A percentile compares a stretch with the other conserved stretches of the same genome.
Conservation (phyloP, 1,140 invertebrate genomes). For the Semibalanus balanoides region DNA sequence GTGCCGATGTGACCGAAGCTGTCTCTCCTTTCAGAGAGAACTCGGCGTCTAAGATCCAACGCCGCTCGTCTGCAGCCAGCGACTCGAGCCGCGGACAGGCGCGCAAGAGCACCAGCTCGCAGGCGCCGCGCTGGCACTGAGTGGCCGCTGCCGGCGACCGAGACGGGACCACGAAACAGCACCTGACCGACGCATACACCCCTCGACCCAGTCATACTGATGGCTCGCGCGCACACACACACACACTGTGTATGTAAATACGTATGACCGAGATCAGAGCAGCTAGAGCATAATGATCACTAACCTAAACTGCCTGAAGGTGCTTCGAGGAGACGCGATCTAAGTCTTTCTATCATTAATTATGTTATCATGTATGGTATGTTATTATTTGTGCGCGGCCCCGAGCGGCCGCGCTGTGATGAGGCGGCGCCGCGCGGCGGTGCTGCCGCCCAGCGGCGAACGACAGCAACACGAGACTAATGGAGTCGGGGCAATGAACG, state of each 20-base stretch:
- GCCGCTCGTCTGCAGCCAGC: background rate
- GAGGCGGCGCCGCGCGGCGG: too few relatives aligned
- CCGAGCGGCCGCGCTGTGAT: background rate
- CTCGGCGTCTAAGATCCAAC: background rate
- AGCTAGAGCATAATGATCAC: background rate
- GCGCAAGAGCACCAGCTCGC: background rate
- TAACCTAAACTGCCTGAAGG: background rate
- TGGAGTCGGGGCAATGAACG: background rate
- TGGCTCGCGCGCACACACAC: too few relatives aligned
- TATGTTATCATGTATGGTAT: background rate
- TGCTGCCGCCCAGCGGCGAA: background rate
- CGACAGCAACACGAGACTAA: background rate
- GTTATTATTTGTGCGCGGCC: background rate
- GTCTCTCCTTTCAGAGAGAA: background rate
- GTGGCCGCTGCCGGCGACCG: background rate
- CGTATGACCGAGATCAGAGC: background rate
- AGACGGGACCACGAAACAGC: too few relatives aligned
- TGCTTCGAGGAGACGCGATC: background rate
- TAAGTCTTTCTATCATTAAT: slow-evolving; percentile 3
- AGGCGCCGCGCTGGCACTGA: background rate
- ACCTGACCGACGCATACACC: too few relatives aligned
- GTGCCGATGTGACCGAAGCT: background rate
- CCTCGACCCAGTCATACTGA: too few relatives aligned
- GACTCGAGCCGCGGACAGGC: background rate
- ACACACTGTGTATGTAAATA: background rate